Evolutionary conservation across 2,113 vertebrate genomes (phyloP).

Genomic region (Heliornis fulica): DNA sequence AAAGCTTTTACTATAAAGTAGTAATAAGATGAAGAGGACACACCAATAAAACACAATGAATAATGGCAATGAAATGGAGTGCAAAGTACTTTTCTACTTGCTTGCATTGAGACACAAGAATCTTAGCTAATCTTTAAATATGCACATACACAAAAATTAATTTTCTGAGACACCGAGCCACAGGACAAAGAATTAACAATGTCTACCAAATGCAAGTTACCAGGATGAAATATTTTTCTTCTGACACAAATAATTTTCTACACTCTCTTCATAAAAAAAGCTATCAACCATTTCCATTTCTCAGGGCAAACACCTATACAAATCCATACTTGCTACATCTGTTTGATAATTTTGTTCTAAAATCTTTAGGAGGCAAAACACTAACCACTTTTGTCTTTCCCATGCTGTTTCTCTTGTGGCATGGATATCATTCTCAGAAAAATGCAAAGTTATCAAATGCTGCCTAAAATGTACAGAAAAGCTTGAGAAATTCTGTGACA

Average conservation of each 20-base stretch:
- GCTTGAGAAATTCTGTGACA: not conserved
- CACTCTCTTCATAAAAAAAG: not conserved
- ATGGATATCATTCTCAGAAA: not conserved
- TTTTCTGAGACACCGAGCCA: not conserved
- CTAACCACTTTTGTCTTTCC: not conserved
- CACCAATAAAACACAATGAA: not conserved
- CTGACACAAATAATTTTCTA: not conserved
- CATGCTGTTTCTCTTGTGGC: not conserved
- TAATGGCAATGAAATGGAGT: not conserved
- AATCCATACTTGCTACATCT: not conserved
- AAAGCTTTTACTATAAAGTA: not conserved
- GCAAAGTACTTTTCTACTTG: not conserved
- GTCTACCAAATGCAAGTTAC: not conserved
- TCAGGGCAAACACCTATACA: not conserved
- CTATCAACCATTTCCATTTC: not conserved
- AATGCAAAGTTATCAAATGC: not conserved
- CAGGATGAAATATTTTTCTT: not conserved
- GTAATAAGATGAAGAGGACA: not conserved
- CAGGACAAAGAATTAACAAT: not conserved
- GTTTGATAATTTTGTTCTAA: not conserved
- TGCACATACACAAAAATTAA: accelerated
- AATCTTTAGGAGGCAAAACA: not conserved
- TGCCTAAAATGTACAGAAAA: not conserved
- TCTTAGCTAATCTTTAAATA: not conserved
- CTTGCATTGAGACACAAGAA: not conserved